Percentiles rank a stretch among this genome's conserved stretches.
Conservation (phyloP, 2,797 vertebrate genomes). For the Phrynocephalus vlangalii region DNA sequence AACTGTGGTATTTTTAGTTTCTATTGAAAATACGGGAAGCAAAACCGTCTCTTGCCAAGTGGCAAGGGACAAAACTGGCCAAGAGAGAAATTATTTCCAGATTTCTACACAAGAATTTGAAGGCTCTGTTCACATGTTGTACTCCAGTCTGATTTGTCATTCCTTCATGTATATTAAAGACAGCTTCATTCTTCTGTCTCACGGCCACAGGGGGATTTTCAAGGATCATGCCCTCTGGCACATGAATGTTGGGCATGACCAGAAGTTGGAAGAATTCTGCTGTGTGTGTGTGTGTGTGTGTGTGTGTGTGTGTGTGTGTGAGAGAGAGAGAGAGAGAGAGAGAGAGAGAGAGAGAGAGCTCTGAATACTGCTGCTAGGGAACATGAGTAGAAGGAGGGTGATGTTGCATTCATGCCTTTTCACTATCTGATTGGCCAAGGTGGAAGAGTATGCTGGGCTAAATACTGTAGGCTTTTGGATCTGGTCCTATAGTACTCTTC, state of each 20-base stretch:
- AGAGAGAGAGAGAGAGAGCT: no score
- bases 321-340: no score
- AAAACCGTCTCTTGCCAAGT: slow-evolving; percentile 56
- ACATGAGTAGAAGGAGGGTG: background rate
- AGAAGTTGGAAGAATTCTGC: background rate
- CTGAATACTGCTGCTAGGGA: background rate
- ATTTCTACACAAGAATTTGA: slow-evolving; percentile 51
- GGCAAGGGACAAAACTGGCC: slow-evolving; percentile 54
- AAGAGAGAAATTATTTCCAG: slow-evolving; percentile 61
- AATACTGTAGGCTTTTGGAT: background rate
- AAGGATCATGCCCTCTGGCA: background rate
- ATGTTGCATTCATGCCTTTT: background rate
- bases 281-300: no score
- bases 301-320: no score
- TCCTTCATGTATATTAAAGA: background rate
- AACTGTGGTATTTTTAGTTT: slow-evolving; percentile 58
- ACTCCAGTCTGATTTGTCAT: background rate
- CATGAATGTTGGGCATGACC: background rate
- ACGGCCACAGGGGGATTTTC: background rate
- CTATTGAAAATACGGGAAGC: slow-evolving; percentile 47
- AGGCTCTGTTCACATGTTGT: slow-evolving; percentile 20
- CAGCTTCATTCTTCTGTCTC: no score
- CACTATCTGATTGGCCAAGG: background rate
- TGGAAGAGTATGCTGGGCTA: background rate
- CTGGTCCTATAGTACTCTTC: background rate